A percentile compares a stretch with the other conserved stretches of the same genome.
phyloP scores from a whole-genome alignment of 2,113 vertebrate species.

The Sitta europaea region DNA sequence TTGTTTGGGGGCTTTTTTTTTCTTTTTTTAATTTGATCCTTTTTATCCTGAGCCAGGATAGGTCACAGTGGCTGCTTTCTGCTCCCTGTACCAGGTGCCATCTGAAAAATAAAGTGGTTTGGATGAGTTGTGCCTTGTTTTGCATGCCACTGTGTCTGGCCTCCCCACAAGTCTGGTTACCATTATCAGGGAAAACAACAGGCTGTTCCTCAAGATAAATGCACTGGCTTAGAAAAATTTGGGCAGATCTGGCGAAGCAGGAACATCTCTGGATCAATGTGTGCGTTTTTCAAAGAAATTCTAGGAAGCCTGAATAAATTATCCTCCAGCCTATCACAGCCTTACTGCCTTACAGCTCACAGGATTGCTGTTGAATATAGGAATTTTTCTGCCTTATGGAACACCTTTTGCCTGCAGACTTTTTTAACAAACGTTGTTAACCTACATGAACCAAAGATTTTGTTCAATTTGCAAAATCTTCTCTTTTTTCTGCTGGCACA shows the following conservation, averaged over 20 bases:
- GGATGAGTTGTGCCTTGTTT: not conserved
- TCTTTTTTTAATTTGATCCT: not conserved
- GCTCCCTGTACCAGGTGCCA: not conserved
- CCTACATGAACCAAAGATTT: not conserved
- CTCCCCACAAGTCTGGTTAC: slow-evolving; percentile 22
- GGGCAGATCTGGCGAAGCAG: not conserved
- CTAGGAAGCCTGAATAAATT: not conserved
- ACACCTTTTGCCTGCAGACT: not conserved
- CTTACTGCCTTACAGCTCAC: not conserved
- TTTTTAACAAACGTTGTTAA: not conserved
- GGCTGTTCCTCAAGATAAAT: slow-evolving; percentile 21
- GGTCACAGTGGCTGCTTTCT: not conserved
- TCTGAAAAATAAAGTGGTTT: not conserved
- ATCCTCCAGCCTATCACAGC: not conserved
- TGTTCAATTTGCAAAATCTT: slow-evolving; percentile 1
- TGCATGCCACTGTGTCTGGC: slow-evolving; percentile 27
- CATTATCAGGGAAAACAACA: slow-evolving; percentile 18
- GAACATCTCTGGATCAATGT: not conserved
- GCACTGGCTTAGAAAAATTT: not conserved
- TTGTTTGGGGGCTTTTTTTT: not conserved
- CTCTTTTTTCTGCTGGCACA: not conserved
- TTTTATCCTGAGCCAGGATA: not conserved
- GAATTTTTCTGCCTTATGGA: not conserved
- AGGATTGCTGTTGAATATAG: not conserved
- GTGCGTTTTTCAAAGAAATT: not conserved